These are phyloP conservation scores for Chrysina gloriosa DNA, from an alignment of 2,888 invertebrate species.

Conservation along the genomic window DNA sequence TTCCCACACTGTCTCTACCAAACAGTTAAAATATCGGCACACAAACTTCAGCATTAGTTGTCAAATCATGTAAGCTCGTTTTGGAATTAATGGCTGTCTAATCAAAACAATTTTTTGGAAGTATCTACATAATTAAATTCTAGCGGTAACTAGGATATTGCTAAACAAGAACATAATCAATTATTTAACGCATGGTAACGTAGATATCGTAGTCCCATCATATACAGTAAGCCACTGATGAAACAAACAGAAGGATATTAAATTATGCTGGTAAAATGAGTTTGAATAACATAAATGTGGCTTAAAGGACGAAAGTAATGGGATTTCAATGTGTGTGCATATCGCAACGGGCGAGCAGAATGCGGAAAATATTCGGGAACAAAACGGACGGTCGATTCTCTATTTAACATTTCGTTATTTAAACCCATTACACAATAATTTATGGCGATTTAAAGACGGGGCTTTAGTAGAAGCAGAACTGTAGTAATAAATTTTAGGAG, in stretches of 20 bases:
- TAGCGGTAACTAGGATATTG: too few relatives aligned
- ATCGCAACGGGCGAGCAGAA: neutral
- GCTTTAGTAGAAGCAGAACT: conserved; percentile 18
- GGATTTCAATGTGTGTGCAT: conserved; percentile 7
- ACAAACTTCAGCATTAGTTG: too few relatives aligned
- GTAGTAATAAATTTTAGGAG: conserved; percentile 11
- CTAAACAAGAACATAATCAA: too few relatives aligned
- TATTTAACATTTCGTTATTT: conserved; percentile 27
- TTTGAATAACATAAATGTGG: conserved; percentile 1
- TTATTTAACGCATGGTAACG: too few relatives aligned
- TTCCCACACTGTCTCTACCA: too few relatives aligned
- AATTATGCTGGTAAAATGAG: neutral
- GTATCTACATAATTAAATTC: too few relatives aligned
- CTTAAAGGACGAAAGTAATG: conserved; percentile 12
- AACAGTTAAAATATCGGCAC: too few relatives aligned
- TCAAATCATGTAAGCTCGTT: too few relatives aligned
- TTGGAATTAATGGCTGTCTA: too few relatives aligned
- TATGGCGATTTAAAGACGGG: conserved; percentile 27
- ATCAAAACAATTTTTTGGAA: too few relatives aligned
- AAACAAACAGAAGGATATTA: neutral
- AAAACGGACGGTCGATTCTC: conserved; percentile 18
- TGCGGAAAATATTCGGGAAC: conserved; percentile 27
- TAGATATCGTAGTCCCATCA: too few relatives aligned
- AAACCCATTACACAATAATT: conserved; percentile 32
- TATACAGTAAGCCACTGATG: neutral